Base-by-base conservation (phyloP, 2,888 invertebrate genomes). In the Drosophila rellima region DNA sequence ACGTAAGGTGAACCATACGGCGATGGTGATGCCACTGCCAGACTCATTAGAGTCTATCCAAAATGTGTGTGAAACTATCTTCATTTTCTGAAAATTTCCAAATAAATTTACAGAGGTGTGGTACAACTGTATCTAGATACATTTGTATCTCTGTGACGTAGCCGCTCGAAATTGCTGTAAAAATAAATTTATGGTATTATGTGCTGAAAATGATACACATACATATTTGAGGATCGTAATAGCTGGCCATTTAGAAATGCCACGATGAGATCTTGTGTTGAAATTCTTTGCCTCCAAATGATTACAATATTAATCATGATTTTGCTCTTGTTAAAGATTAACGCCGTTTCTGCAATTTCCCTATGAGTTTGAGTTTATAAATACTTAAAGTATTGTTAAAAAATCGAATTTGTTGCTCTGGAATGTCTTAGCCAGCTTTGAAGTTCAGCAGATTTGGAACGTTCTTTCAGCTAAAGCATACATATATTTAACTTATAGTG, bases 101-200 rank as follows among this genome's bases (percentile, higher is more conserved):
- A 13, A 13, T 31, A 66, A 50, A 60, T 55, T 40, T 40, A 51
- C 26, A 17, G 10, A 42, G n/a, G 37, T 55, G 17, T 17, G 35
- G 17, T 31, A 15, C 39, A 26, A 18, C 52, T 33, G 10, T 54
- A 64, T 54, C 26, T 48, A 74, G 20, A 70, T 56, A 60, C 47
- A 70, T 59, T 40, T 54, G 57, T 45, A 73, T 67, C 67, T 70
- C 52, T 61, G 55, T 74, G 70, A 77, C 68, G 66, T 74, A 70
- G 66, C 64, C 39, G 17, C 18, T 42, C 33, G 31, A 15, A 45
- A 13, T 62, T 54, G 64, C 37, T 74, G 82, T 82, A 80, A 78
- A 65, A 74, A 61, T 63, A 69, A 86, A 88, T 80, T 88, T 80
- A 83, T 88, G 65, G 70, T 80, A 78, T 85, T 78, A 82, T 85